Base-by-base conservation (phyloP, 2,888 invertebrate species). In the Tethea ocularis region DNA sequence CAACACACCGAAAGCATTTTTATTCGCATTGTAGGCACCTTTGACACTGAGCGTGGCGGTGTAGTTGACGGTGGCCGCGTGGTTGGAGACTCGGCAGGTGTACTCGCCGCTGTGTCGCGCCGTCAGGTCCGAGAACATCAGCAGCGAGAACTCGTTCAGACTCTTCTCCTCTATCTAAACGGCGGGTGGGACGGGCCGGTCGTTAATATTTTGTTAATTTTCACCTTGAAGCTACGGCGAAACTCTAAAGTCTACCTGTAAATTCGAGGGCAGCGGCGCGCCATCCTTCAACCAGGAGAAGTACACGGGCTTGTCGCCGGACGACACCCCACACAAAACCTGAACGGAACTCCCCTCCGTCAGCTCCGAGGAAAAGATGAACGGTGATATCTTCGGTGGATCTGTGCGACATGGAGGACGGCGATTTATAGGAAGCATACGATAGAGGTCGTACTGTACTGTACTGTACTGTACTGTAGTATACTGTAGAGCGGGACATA, bases 331-430 rank as follows among this genome's bases (percentile, higher is more conserved):
- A 83, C 97, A 97, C 11, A 97, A 95, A 60, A 97, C 96, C 83
- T 97, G 96, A 67, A 95, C 96, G 57, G 97, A 92, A 81, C 97
- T 96, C 69, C 97, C 96, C 89, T 97, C 96, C 81, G 96, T 96
- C 58, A 97, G 93, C 81, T 96, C 96, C 72, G 95, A 94, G 0
- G 97, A 97, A 83, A 98, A 98, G 58, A 94, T 95, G 86, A 98
- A 97, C 36, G 97, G 96, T 69, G 97, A 97, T 80, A 97, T 96
- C 74, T 97, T 95, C n/a, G 97, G 97, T 3, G 97, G 97, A 91
- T 94, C 95, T 95, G 38, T 15, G 15, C 3, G 2, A 33, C 13
- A 6, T 13, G 8, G 51, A n/a, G n/a, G n/a, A n/a, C n/a, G n/a
- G n/a, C n/a, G n/a, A n/a, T n/a, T n/a, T n/a, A n/a, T n/a, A n/a